phyloP scores from a whole-genome alignment of 2,888 invertebrate species.

The Cryptosula pallasiana region DNA sequence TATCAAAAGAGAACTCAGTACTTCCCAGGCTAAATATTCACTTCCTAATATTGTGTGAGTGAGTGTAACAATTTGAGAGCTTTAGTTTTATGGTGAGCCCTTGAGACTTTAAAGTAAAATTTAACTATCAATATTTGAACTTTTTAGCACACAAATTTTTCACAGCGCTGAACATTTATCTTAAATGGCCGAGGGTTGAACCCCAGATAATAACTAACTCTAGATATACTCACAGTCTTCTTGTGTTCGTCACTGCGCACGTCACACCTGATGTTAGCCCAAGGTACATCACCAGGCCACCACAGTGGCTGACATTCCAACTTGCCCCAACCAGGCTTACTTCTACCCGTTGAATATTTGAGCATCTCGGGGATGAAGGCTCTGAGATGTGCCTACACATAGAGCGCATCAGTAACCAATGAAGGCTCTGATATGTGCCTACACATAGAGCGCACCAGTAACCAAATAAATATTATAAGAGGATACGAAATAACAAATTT shows the following conservation, averaged over 20 bases:
- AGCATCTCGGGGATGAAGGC: slow-evolving; percentile 97
- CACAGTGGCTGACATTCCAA: slow-evolving; percentile 91
- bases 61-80: not conserved
- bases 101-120: not conserved
- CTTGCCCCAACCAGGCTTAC: slow-evolving; percentile 96
- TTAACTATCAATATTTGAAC: no score
- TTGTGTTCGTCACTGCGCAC: slow-evolving; percentile 92
- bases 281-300: slow-evolving; percentile 97
- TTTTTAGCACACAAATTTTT: no score
- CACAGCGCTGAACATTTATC: no score
- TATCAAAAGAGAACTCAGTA: no score
- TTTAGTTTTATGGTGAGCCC: not conserved
- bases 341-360: slow-evolving; percentile 89
- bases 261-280: slow-evolving; percentile 97
- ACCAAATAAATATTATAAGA: no score
- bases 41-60: no score
- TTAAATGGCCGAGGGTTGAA: no score
- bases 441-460: no score
- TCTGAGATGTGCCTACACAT: slow-evolving; percentile 71
- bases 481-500: no score
- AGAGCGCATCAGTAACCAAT: no score
- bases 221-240: slow-evolving; percentile 78
- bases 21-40: no score
- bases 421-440: slow-evolving; percentile 87
- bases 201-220: no score